Evolutionary conservation across 1,140 invertebrate genomes (phyloP).

Genomic region (Trissolcus basalis): DNA sequence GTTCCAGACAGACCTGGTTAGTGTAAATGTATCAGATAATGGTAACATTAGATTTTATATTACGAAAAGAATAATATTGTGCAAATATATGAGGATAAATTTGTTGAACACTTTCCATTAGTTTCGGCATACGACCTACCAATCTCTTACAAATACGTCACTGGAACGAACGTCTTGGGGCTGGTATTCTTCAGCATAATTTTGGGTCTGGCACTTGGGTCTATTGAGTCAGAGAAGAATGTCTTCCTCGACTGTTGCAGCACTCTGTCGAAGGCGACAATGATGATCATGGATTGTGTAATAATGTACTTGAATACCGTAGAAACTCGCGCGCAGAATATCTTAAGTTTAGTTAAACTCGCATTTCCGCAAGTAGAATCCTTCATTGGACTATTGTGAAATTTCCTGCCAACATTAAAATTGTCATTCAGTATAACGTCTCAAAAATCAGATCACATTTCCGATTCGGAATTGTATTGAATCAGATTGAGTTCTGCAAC

Average conservation of each 20-base stretch:
- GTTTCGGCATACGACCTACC: slow-evolving; percentile 71
- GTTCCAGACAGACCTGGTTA: slow-evolving; percentile 68
- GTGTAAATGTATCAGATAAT: slow-evolving; percentile 26
- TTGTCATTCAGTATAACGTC: background rate
- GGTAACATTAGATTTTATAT: slow-evolving; percentile 19
- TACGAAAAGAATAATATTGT: background rate
- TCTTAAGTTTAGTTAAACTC: slow-evolving; percentile 32
- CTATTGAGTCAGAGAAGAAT: slow-evolving; percentile 74
- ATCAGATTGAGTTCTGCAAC: too few species aligned
- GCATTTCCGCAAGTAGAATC: slow-evolving; percentile 5
- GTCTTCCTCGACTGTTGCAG: slow-evolving; percentile 76
- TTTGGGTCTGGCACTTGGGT: slow-evolving; percentile 76
- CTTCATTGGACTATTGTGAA: slow-evolving; percentile 28
- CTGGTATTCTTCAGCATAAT: slow-evolving; percentile 78
- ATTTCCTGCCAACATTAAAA: slow-evolving; percentile 25
- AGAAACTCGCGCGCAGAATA: slow-evolving; percentile 26
- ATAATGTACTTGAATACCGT: slow-evolving; percentile 53
- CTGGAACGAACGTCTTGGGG: slow-evolving; percentile 79
- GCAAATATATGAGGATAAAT: background rate
- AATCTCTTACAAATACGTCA: slow-evolving; percentile 67
- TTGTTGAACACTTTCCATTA: slow-evolving; percentile 22
- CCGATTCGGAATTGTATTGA: too few species aligned
- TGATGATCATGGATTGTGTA: slow-evolving; percentile 78
- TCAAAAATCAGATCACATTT: too few species aligned
- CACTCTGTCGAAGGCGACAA: slow-evolving; percentile 76